phyloP scores from a whole-genome alignment of 1,140 invertebrate genomes.

The Solenopsis fugax region DNA sequence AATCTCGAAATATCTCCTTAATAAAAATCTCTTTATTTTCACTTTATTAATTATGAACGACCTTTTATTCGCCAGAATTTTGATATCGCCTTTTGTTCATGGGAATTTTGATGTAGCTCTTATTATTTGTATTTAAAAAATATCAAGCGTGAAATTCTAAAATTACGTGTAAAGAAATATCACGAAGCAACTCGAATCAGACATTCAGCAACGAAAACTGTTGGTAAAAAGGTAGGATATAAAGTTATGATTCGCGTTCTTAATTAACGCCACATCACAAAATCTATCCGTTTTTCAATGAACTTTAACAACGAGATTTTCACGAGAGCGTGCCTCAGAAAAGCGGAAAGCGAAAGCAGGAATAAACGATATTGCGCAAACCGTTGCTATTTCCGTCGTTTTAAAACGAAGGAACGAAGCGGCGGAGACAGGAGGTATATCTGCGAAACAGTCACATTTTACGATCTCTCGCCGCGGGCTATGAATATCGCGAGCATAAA shows the following conservation, averaged over 20 bases:
- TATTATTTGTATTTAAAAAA: not conserved
- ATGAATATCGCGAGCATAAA: constrained; percentile 56
- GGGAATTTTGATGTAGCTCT: not conserved
- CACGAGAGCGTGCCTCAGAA: not conserved
- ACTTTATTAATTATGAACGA: constrained; percentile 8
- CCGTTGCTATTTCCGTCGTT: constrained; percentile 44
- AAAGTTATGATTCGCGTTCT: not conserved
- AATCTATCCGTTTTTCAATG: constrained; percentile 22
- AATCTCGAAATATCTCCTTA: not conserved
- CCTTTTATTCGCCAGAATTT: not conserved
- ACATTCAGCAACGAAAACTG: not conserved
- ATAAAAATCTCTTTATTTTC: not conserved
- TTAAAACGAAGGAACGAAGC: constrained; percentile 27
- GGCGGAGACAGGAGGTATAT: constrained; percentile 42
- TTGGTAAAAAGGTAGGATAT: not conserved
- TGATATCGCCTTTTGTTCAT: not conserved
- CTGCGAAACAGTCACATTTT: constrained; percentile 57
- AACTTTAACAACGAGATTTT: not conserved
- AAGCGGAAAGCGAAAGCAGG: constrained; percentile 13
- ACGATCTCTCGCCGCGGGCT: constrained; percentile 53
- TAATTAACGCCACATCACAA: constrained; percentile 21
- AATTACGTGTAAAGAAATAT: not conserved
- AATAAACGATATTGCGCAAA: constrained; percentile 49
- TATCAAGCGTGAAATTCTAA: not conserved
- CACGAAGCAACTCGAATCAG: not conserved